These are phyloP conservation scores for Peucedramus taeniatus DNA, from an alignment of 2,113 vertebrate species.

Conservation along the genomic window DNA sequence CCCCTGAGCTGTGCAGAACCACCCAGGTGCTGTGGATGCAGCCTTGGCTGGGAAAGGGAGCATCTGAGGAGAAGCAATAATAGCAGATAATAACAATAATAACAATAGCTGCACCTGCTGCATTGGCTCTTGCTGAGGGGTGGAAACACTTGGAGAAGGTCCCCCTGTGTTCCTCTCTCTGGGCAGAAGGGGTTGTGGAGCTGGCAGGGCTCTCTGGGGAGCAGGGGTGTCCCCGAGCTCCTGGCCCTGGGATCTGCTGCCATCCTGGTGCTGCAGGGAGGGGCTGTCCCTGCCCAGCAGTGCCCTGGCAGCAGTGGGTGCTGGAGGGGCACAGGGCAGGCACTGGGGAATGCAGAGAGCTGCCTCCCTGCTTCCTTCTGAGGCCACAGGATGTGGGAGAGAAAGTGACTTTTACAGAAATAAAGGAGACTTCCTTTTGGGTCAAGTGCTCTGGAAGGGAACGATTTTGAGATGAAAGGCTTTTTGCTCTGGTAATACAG, in stretches of 20 bases:
- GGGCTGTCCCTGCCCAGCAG: neutral
- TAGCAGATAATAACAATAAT: too few species aligned
- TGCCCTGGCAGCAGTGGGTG: neutral
- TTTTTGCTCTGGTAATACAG: neutral
- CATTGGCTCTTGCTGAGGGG: accelerated
- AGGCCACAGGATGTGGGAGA: neutral
- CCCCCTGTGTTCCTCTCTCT: neutral
- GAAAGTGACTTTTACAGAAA: constrained; percentile 20
- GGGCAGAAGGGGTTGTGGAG: neutral
- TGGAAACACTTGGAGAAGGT: neutral
- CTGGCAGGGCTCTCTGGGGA: neutral
- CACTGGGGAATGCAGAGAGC: neutral
- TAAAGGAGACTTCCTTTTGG: constrained; percentile 38
- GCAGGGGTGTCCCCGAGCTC: neutral
- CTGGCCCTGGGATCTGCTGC: neutral
- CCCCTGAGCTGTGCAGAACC: neutral
- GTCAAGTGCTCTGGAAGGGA: constrained; percentile 18
- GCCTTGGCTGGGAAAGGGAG: neutral
- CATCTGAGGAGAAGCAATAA: neutral
- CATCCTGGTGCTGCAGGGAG: neutral
- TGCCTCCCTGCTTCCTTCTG: neutral
- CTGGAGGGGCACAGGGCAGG: neutral
- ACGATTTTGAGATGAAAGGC: constrained; percentile 36
- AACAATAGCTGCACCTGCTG: accelerated
- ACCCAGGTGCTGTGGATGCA: accelerated